phyloP scores from a whole-genome alignment of 2,888 invertebrate species.

The Xanthorhoe designata region DNA sequence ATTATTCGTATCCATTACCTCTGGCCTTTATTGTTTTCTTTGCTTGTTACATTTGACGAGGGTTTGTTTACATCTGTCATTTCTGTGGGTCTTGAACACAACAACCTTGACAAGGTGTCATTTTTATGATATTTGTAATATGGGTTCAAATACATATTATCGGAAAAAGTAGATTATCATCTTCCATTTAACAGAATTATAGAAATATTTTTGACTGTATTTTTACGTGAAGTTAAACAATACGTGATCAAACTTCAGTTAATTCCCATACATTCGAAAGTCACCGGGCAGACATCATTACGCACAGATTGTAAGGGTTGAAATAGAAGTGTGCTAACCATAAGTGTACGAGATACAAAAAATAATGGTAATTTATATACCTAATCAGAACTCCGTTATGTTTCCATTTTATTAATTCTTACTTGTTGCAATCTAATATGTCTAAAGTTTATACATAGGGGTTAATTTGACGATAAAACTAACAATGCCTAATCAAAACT shows the following conservation, averaged over 20 bases:
- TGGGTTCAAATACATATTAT: not conserved
- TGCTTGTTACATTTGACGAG: constrained; percentile 25
- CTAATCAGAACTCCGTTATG: not conserved
- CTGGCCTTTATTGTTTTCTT: constrained; percentile 28
- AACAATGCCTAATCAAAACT: not conserved
- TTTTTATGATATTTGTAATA: constrained; percentile 1
- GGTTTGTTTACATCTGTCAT: constrained; percentile 21
- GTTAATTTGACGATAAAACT: not conserved
- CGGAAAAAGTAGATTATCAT: not conserved
- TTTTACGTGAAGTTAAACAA: constrained; percentile 32
- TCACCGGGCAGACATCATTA: constrained; percentile 50
- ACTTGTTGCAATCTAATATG: not conserved
- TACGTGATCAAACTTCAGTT: constrained; percentile 39
- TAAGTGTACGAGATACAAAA: not conserved
- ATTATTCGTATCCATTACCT: constrained; percentile 32
- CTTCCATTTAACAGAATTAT: not conserved
- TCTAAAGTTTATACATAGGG: not conserved
- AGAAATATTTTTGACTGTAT: constrained; percentile 13
- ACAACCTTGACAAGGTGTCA: not conserved
- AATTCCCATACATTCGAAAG: constrained; percentile 40
- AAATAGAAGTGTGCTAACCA: constrained; percentile 4
- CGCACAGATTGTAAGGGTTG: constrained; percentile 50
- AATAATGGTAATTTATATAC: not conserved
- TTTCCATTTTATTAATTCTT: not conserved
- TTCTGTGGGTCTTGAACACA: constrained; percentile 7